Base-by-base conservation (phyloP, 2,113 vertebrate genomes). In the Falcunculus frontatus region DNA sequence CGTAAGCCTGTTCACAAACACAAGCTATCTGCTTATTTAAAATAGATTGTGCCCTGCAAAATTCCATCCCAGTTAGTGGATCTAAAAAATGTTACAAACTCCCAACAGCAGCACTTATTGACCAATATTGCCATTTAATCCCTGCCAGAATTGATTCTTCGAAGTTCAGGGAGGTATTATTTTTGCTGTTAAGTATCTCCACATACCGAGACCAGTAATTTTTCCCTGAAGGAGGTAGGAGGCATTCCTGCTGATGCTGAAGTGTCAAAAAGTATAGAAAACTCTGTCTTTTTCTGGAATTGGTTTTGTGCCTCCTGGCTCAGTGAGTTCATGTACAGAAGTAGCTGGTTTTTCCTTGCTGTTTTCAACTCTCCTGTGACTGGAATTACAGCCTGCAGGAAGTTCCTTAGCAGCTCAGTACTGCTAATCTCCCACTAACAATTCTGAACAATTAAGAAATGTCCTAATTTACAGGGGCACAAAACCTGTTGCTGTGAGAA, bases 391-490 rank as follows among this genome's bases (percentile, higher is more conserved):
- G 93, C 70, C 73, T 47, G 69, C 72, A 95, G 84, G 74, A 95
- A 83, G 62, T 89, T 89, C 59, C 72, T 32, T 47, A 87, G 90
- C 67, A 86, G 86, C 80, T 91, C 89, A 89, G 56, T 87, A 67
- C 70, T 79, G 44, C 87, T 90, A 65, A 82, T 86, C 55, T 94
- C 74, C 78, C 88, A 74, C 70, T 9, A 41, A 93, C 79, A 75
- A 56, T 93, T 85, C 84, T 80, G 93, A 80, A 81, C 90, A 86
- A 95, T 94, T 95, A 95, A 85, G 85, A 94, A 92, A 96, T 73
- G 23, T 92, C 63, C 50, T 97, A 52, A 96, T 97, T 96, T 94
- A 90, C 26, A 69, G 76, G 56, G 10, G 44, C 29, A 47, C 50
- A 77, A 87, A 93, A 84, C 12, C 47, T 73, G 50, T 96, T 96